Evolutionary conservation across 53 echinoderm and acorn worm genomes (phyloP), one percentile per base, ranked within the genome.

Genomic region (Arbacia lixula): DNA sequence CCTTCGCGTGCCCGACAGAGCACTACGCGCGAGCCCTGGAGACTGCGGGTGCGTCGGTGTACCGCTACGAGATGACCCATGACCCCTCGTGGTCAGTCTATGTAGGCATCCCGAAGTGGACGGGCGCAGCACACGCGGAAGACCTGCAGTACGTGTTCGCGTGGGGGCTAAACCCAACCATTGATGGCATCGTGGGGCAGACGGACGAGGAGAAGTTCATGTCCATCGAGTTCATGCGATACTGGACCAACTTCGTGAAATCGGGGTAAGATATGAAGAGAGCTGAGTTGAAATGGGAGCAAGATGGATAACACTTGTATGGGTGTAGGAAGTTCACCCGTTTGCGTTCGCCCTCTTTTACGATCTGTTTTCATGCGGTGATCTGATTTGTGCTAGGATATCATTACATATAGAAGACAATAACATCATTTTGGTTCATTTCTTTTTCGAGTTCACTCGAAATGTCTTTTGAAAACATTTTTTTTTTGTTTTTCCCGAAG

Each of bases 221-320:
- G 76, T 87, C 88, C 1, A 46, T 86, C 2, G 84, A 88, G 52
- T 66, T 87, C 38, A 85, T 87, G 81, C 84, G 53, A 29, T 93
- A 93, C 28, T 93, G 93, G 93, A 56, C 90, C 16, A 93, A 93
- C 64, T 90, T 90, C 58, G 87, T 87, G 9, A 87, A 64, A 49
- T 87, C 86, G 1, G 91, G 91, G 91, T 90, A 73, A 68, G 79
- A 36, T 67, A 67, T 39, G 25, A 62, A 65, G 36, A n/a, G n/a
- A n/a, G n/a, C n/a, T n/a, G n/a, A n/a, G n/a, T n/a, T n/a, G n/a
- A n/a, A n/a, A n/a, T n/a, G n/a, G n/a, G n/a, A n/a, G n/a, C n/a
- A n/a, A n/a, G n/a, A n/a, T n/a, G n/a, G n/a, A n/a, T n/a, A n/a
- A n/a, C n/a, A n/a, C n/a, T n/a, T n/a, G n/a, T n/a, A n/a, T n/a